phyloP scores from a whole-genome alignment of 2,888 invertebrate species.

The Agonopterix arenella region DNA sequence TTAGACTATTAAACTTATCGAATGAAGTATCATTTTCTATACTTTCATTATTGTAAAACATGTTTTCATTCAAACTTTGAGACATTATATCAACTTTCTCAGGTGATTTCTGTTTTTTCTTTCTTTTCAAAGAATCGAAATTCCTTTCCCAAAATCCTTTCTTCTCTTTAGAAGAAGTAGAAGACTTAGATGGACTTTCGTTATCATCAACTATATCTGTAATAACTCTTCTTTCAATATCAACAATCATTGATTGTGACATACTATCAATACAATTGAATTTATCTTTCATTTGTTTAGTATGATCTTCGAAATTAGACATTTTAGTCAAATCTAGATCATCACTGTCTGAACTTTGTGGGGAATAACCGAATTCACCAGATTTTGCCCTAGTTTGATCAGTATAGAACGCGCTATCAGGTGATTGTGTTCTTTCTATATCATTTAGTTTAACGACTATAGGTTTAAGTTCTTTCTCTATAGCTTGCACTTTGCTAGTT shows the following conservation, averaged over 20 bases:
- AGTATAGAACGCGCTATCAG: slow-evolving; percentile 72
- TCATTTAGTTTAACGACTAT: slow-evolving; percentile 57
- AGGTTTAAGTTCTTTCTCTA: slow-evolving; percentile 81
- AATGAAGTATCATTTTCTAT: slow-evolving; percentile 58
- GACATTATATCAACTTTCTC: slow-evolving; percentile 71
- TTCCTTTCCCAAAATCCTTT: slow-evolving; percentile 75
- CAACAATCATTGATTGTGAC: slow-evolving; percentile 73
- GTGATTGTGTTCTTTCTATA: slow-evolving; percentile 62
- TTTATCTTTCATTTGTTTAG: slow-evolving; percentile 60
- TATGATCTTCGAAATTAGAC: slow-evolving; percentile 56
- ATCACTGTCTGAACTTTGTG: slow-evolving; percentile 67
- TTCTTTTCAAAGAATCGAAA: slow-evolving; percentile 69
- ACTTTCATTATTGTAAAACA: slow-evolving; percentile 65
- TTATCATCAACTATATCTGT: slow-evolving; percentile 35
- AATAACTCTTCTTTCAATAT: slow-evolving; percentile 56
- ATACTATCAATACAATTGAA: slow-evolving; percentile 71
- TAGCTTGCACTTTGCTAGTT: slow-evolving; percentile 78
- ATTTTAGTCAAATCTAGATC: slow-evolving; percentile 54
- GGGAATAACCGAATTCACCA: slow-evolving; percentile 66
- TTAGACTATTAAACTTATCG: slow-evolving; percentile 65
- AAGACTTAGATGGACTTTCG: slow-evolving; percentile 62
- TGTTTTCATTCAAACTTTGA: slow-evolving; percentile 73
- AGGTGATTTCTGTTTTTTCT: slow-evolving; percentile 58
- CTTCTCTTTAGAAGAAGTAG: slow-evolving; percentile 62
- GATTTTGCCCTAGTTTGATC: slow-evolving; percentile 72